Evolutionary conservation across 2,113 vertebrate genomes (phyloP).

Genomic region (Forbesichthys agassizii): DNA sequence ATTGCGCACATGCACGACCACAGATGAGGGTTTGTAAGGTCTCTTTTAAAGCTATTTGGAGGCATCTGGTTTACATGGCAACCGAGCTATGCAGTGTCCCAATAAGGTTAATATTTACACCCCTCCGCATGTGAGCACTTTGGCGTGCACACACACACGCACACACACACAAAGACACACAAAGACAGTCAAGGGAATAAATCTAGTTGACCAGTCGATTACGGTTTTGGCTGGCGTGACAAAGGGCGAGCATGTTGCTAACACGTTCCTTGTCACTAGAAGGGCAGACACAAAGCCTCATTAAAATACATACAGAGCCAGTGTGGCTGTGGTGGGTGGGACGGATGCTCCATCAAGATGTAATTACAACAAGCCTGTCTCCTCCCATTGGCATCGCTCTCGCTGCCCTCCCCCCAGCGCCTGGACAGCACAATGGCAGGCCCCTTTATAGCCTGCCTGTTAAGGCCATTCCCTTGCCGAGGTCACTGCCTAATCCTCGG

Average conservation of each 20-base stretch:
- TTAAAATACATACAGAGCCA: constrained; percentile 78
- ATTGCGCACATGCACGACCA: constrained; percentile 8
- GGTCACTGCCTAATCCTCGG: constrained; percentile 81
- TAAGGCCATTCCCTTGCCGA: constrained; percentile 59
- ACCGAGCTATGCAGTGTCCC: constrained; percentile 34
- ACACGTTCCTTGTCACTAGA: constrained; percentile 70
- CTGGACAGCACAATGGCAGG: constrained; percentile 72
- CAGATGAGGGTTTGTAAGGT: constrained; percentile 19
- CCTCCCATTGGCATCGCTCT: constrained; percentile 76
- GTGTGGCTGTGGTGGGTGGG: constrained; percentile 77
- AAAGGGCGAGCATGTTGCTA: constrained; percentile 74
- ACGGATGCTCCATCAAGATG: constrained; percentile 83
- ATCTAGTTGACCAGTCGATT: constrained; percentile 62
- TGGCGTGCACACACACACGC: constrained; percentile 9
- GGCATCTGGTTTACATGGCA: constrained; percentile 53
- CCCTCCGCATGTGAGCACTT: constrained; percentile 17
- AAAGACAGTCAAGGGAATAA: constrained; percentile 55
- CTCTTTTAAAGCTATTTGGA: constrained; percentile 33
- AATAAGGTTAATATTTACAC: constrained; percentile 59
- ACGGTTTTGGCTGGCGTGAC: constrained; percentile 65
- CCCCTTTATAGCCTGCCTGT: constrained; percentile 74
- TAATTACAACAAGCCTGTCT: constrained; percentile 78
- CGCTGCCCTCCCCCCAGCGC: constrained; percentile 68
- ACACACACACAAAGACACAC: constrained; percentile 49
- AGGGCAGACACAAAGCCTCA: constrained; percentile 79